phyloP scores from a whole-genome alignment of 92 coral and sea anemone genomes.

The Paramuricea clavata region DNA sequence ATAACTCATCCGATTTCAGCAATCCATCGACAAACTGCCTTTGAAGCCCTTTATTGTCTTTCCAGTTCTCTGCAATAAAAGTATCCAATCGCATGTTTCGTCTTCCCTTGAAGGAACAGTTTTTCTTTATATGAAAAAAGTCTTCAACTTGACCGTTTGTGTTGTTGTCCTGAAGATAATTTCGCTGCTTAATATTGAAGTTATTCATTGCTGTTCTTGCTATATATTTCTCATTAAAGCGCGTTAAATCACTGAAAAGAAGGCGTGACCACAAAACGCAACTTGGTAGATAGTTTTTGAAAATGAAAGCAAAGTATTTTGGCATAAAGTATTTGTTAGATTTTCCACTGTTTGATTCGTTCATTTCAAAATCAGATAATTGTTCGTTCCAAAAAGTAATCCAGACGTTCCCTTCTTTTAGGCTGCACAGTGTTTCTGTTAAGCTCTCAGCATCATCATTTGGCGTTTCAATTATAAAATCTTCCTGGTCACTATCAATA shows the following conservation, averaged over 20 bases:
- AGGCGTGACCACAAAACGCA: slow-evolving; percentile 43
- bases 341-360: neutral
- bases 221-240: too few species aligned
- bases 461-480: too few species aligned
- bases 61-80: slow-evolving; percentile 45
- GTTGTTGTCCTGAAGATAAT: neutral
- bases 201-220: too few species aligned
- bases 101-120: slow-evolving; percentile 22
- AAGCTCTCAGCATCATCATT: too few species aligned
- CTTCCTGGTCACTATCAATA: too few species aligned
- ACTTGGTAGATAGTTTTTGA: slow-evolving; percentile 20
- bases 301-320: slow-evolving; percentile 25
- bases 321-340: slow-evolving; percentile 48
- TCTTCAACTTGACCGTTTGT: slow-evolving; percentile 43
- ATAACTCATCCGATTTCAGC: too few species aligned
- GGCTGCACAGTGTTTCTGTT: too few species aligned
- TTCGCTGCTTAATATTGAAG: too few species aligned
- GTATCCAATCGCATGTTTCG: slow-evolving; percentile 23
- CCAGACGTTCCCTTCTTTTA: too few species aligned
- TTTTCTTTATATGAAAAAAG: slow-evolving; percentile 30
- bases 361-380: neutral
- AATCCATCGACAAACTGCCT: slow-evolving; percentile 2
- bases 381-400: neutral
- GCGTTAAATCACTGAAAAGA: slow-evolving; percentile 41
- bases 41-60: slow-evolving; percentile 20